Percentiles rank a stretch among this genome's conserved stretches.
Evolutionary conservation across 1,140 invertebrate species (phyloP).

Genomic region (Parasteatoda tepidariorum): DNA sequence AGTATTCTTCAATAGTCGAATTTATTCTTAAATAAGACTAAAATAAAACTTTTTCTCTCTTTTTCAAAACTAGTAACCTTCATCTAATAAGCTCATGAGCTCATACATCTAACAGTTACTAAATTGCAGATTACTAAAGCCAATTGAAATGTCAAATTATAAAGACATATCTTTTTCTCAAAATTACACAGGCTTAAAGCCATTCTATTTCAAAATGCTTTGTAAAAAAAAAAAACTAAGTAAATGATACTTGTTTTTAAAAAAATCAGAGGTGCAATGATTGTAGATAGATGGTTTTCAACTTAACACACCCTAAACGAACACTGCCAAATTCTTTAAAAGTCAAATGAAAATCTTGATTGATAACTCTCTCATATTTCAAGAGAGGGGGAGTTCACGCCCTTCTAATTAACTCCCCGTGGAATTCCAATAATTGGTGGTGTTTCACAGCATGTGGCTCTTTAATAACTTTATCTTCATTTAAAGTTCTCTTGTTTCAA

Average conservation of each 20-base stretch:
- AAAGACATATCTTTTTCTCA: no score
- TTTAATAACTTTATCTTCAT: not conserved
- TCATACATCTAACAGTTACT: no score
- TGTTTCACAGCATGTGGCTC: not conserved
- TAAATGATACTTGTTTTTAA: not conserved
- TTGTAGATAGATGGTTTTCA: not conserved
- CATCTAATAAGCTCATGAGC: no score
- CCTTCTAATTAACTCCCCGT: constrained; percentile 29
- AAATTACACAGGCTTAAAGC: not conserved
- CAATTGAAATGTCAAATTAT: no score
- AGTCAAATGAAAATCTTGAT: no score
- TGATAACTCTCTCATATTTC: constrained; percentile 16
- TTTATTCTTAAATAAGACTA: no score
- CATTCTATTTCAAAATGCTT: not conserved
- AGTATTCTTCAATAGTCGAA: no score
- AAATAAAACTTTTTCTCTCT: no score
- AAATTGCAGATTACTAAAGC: no score
- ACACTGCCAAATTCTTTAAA: no score
- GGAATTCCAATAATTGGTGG: not conserved
- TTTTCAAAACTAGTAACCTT: no score
- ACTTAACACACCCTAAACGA: constrained; percentile 2
- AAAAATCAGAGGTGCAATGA: not conserved
- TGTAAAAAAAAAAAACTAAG: not conserved
- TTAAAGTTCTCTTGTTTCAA: constrained; percentile 4
- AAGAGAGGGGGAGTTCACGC: constrained; percentile 1